Evolutionary conservation across 2,113 vertebrate genomes (phyloP).

Genomic region (Prolemur simus): DNA sequence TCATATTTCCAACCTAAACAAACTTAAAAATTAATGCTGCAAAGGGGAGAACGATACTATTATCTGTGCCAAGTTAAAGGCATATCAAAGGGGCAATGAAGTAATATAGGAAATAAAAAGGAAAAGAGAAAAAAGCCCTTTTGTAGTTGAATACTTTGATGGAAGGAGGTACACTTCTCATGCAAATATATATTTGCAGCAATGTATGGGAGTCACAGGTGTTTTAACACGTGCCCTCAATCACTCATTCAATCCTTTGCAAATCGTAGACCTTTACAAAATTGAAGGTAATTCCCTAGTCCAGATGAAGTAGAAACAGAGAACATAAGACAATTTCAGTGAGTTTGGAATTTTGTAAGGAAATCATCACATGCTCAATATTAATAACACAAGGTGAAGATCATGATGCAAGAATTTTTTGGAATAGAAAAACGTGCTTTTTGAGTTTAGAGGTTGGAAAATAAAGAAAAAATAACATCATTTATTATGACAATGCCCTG

Average conservation of each 20-base stretch:
- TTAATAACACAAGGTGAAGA: neutral
- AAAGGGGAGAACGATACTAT: neutral
- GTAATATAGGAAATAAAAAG: neutral
- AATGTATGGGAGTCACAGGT: neutral
- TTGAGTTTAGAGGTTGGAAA: neutral
- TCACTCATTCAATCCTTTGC: neutral
- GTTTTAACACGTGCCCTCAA: neutral
- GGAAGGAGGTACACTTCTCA: neutral
- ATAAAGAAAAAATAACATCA: neutral
- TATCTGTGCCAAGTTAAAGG: neutral
- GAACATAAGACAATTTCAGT: neutral
- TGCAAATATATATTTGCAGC: neutral
- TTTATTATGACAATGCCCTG: neutral
- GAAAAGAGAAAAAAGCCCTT: neutral
- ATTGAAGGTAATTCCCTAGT: neutral
- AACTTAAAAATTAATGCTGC: constrained; percentile 49
- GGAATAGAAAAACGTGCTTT: neutral
- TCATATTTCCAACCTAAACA: constrained; percentile 57
- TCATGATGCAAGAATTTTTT: neutral
- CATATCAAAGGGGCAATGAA: neutral
- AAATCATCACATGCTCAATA: neutral
- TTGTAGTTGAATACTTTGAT: neutral
- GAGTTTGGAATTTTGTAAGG: neutral
- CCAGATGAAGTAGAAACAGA: neutral
- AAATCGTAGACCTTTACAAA: constrained; percentile 12